Evolutionary conservation across 1,140 invertebrate species (phyloP).

Genomic region (Diorhabda sublineata): DNA sequence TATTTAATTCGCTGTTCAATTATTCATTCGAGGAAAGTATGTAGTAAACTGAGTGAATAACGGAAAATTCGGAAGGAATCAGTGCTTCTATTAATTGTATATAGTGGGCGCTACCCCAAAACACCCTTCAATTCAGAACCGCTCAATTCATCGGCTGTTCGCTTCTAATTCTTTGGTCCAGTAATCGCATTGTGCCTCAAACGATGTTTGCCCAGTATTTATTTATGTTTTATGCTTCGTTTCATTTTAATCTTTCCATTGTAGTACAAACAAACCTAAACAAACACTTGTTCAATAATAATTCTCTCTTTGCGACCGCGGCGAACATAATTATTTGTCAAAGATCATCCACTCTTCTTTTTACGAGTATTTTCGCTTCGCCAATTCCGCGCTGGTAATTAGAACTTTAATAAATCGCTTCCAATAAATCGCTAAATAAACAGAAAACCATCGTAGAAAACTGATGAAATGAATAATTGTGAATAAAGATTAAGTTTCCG

Average conservation of each 20-base stretch:
- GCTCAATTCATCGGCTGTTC: neutral
- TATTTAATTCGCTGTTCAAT: too few relatives aligned
- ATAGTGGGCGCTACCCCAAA: neutral
- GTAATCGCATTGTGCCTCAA: conserved; percentile 37
- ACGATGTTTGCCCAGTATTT: conserved; percentile 40
- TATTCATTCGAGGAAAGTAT: too few relatives aligned
- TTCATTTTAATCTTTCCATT: conserved; percentile 43
- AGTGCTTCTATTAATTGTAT: too few relatives aligned
- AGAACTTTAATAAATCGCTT: conserved; percentile 16
- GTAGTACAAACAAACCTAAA: conserved; percentile 38
- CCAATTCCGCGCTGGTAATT: conserved; percentile 6
- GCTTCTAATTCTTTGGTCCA: conserved; percentile 30
- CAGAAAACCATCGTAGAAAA: too few relatives aligned
- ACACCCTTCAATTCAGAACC: neutral
- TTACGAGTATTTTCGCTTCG: conserved; percentile 9
- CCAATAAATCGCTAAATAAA: too few relatives aligned
- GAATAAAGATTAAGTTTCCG: too few relatives aligned
- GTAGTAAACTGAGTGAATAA: too few relatives aligned
- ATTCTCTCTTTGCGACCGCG: conserved; percentile 27
- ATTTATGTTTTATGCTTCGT: conserved; percentile 42
- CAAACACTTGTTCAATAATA: conserved; percentile 41
- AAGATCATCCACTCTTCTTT: conserved; percentile 25
- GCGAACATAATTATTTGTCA: conserved; percentile 32
- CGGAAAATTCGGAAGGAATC: too few relatives aligned
- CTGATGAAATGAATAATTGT: too few relatives aligned